A percentile compares a stretch with the other conserved stretches of the same genome.
These are phyloP conservation scores for Dendrocincla fuliginosa DNA, from an alignment of 2,797 vertebrate genomes.

Conservation along the genomic window DNA sequence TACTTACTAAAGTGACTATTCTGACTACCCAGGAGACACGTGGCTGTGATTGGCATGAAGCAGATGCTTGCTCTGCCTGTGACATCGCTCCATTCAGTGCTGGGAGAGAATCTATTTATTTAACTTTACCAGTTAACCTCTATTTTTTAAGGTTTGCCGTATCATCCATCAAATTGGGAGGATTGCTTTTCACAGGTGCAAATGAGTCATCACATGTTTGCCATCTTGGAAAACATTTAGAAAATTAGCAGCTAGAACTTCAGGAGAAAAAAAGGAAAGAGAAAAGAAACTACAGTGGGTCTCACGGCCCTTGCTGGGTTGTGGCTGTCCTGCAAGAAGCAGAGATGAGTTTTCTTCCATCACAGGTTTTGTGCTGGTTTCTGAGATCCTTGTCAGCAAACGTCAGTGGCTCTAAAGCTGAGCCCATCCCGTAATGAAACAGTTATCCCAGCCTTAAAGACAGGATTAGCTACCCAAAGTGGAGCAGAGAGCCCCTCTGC, in stretches of 20 bases:
- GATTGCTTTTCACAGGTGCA: constrained; percentile 62
- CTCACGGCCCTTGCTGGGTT: background rate
- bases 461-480: constrained; percentile 66
- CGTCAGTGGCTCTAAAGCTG: constrained; percentile 20
- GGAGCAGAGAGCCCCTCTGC: constrained; percentile 79
- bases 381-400: constrained; percentile 47
- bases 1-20: background rate
- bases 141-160: constrained; percentile 51
- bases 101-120: constrained; percentile 47
- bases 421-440: constrained; percentile 53
- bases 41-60: constrained; percentile 37
- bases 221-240: constrained; percentile 59
- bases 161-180: constrained; percentile 55
- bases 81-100: background rate
- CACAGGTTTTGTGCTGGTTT: constrained; percentile 5
- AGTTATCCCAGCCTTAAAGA: constrained; percentile 66
- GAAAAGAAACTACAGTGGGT: background rate
- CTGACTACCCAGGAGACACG: background rate
- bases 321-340: background rate
- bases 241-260: background rate
- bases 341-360: background rate
- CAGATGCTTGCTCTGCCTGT: constrained; percentile 36
- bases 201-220: constrained; percentile 47
- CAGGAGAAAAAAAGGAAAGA: background rate
- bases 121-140: constrained; percentile 54